Conservation (phyloP, 92 coral and sea anemone genomes). For the Zoanthus gigantus region DNA sequence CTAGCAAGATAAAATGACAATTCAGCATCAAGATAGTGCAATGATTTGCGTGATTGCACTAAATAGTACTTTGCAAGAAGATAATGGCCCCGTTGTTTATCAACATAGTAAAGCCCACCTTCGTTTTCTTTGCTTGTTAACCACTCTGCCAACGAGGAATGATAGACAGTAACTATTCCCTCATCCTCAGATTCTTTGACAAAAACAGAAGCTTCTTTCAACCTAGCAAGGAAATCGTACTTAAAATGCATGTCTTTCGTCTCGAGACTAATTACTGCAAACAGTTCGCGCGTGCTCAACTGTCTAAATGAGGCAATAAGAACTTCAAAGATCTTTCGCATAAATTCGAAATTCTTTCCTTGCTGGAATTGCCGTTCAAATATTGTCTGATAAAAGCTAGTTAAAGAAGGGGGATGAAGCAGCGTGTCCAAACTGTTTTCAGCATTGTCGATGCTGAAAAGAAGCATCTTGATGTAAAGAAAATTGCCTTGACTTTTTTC, state of each 20-base stretch:
- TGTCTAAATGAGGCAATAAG: constrained; percentile 54
- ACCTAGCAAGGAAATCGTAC: constrained; percentile 61
- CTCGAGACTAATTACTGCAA: constrained; percentile 48
- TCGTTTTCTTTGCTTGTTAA: constrained; percentile 58
- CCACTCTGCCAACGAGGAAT: constrained; percentile 65
- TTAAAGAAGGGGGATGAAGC: constrained; percentile 47
- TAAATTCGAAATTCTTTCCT: constrained; percentile 31
- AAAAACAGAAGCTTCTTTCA: constrained; percentile 53
- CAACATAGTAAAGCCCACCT: constrained; percentile 46
- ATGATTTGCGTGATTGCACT: background rate
- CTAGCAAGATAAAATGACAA: constrained; percentile 57
- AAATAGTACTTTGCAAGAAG: constrained; percentile 55
- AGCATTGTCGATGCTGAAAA: constrained; percentile 27
- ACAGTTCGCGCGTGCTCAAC: constrained; percentile 49
- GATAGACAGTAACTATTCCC: constrained; percentile 51
- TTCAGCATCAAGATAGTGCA: constrained; percentile 16
- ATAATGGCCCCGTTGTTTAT: constrained; percentile 58
- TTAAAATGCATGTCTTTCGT: constrained; percentile 31
- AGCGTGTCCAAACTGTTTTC: background rate
- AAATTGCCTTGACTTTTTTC: constrained; percentile 84
- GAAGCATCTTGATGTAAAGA: constrained; percentile 69
- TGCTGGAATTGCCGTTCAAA: constrained; percentile 33
- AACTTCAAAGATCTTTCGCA: constrained; percentile 62
- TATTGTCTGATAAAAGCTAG: constrained; percentile 35
- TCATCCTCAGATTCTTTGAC: constrained; percentile 57